These are phyloP conservation scores for Poeciliopsis presidionis DNA, from an alignment of 2,797 vertebrate species.

Conservation along the genomic window DNA sequence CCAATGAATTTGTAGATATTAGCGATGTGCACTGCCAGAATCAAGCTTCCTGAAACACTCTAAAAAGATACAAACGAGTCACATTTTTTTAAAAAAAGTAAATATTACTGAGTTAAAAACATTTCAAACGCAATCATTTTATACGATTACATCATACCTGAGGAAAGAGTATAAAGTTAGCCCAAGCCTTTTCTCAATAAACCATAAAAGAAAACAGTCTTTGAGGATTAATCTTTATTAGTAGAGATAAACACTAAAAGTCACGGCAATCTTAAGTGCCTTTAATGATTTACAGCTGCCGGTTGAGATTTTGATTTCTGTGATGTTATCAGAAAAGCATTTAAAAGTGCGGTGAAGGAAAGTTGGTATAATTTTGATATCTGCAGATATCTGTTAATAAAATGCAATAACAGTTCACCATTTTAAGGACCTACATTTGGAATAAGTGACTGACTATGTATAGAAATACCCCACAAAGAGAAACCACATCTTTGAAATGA, in stretches of 20 bases:
- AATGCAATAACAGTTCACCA: constrained; percentile 7
- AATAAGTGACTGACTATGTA: constrained; percentile 15
- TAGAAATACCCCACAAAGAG: constrained; percentile 31
- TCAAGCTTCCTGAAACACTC: neutral
- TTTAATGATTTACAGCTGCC: constrained; percentile 41
- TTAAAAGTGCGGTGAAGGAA: neutral
- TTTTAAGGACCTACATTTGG: constrained; percentile 1
- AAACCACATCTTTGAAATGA: constrained; percentile 31
- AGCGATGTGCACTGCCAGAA: neutral
- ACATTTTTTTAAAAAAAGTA: neutral
- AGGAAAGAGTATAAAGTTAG: constrained; percentile 51
- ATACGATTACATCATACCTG: constrained; percentile 24
- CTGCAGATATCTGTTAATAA: neutral
- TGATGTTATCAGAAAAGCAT: constrained; percentile 10
- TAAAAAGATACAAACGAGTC: constrained; percentile 16
- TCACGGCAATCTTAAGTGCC: constrained; percentile 54
- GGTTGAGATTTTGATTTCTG: constrained; percentile 9
- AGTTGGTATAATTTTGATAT: neutral
- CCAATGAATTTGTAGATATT: neutral
- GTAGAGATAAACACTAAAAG: constrained; percentile 60
- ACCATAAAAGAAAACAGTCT: constrained; percentile 43
- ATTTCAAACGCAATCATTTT: constrained; percentile 32
- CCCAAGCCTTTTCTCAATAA: constrained; percentile 71
- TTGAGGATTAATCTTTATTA: constrained; percentile 52
- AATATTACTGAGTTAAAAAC: neutral